These are phyloP conservation scores for Eupithecia exiguata DNA, from an alignment of 2,888 invertebrate genomes.

Conservation along the genomic window DNA sequence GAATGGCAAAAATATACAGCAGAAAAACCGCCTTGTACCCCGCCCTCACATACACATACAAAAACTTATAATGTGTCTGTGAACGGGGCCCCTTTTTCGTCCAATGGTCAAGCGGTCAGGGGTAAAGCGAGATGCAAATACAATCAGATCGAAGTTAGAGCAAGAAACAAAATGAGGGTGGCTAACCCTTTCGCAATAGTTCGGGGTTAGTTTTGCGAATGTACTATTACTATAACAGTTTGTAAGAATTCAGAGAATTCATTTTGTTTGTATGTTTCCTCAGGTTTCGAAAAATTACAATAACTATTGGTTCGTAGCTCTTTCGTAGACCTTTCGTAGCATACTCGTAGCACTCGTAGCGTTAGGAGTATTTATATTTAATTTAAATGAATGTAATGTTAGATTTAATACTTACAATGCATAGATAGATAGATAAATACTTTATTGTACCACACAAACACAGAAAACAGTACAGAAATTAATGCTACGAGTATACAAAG, in stretches of 20 bases:
- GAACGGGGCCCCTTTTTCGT: conserved; percentile 44
- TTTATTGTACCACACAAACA: too few relatives aligned
- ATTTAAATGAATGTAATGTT: too few relatives aligned
- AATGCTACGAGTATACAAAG: too few relatives aligned
- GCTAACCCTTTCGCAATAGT: conserved; percentile 33
- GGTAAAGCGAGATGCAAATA: conserved; percentile 53
- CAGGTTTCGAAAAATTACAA: background rate
- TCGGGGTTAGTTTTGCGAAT: conserved; percentile 26
- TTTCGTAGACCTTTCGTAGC: background rate
- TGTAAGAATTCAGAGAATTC: background rate
- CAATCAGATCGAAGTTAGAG: conserved; percentile 39
- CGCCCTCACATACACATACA: conserved; percentile 19
- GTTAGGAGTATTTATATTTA: too few relatives aligned
- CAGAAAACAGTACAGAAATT: too few relatives aligned
- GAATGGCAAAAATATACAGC: conserved; percentile 2
- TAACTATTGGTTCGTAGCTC: background rate
- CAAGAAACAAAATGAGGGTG: conserved; percentile 29
- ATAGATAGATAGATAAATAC: too few relatives aligned
- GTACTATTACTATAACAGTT: conserved; percentile 5
- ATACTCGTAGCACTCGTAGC: too few relatives aligned
- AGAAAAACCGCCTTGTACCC: conserved; percentile 6
- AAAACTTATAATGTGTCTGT: conserved; percentile 5
- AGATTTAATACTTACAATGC: too few relatives aligned
- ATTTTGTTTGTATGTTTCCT: background rate
- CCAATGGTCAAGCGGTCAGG: conserved; percentile 80